Evolutionary conservation across 2,888 invertebrate genomes (phyloP).

Genomic region (Lomographa bimaculata): DNA sequence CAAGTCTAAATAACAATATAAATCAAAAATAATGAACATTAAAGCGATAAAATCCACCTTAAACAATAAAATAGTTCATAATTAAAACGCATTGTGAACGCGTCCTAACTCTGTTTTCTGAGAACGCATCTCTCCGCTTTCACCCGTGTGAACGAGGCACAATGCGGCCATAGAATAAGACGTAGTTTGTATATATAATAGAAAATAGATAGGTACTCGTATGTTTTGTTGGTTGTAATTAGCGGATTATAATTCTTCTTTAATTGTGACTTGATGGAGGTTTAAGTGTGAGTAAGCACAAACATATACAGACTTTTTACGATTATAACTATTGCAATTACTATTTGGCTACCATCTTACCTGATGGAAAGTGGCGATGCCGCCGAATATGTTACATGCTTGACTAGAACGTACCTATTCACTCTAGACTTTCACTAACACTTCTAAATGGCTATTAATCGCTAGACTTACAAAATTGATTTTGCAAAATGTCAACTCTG

Average conservation of each 20-base stretch:
- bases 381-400: no score
- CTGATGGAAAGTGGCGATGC: no score
- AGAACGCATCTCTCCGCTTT: constrained; percentile 41
- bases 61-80: constrained; percentile 8
- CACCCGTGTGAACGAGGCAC: constrained; percentile 45
- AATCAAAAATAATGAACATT: constrained; percentile 11
- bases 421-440: no score
- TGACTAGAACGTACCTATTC: no score
- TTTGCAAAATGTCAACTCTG: no score
- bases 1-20: no score
- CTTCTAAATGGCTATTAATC: no score
- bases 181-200: constrained; percentile 21
- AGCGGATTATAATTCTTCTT: constrained; percentile 27
- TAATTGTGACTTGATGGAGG: constrained; percentile 33
- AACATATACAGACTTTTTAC: no score
- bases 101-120: constrained; percentile 37
- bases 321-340: no score
- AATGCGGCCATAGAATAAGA: constrained; percentile 33
- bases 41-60: constrained; percentile 9
- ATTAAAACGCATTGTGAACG: constrained; percentile 32
- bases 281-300: neutral
- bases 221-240: constrained; percentile 32
- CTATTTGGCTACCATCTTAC: no score
- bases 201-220: constrained; percentile 26
- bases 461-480: no score